Evolutionary conservation across 1,140 invertebrate genomes (phyloP), one percentile per base, ranked within the genome.

Genomic region (Asobara japonica): DNA sequence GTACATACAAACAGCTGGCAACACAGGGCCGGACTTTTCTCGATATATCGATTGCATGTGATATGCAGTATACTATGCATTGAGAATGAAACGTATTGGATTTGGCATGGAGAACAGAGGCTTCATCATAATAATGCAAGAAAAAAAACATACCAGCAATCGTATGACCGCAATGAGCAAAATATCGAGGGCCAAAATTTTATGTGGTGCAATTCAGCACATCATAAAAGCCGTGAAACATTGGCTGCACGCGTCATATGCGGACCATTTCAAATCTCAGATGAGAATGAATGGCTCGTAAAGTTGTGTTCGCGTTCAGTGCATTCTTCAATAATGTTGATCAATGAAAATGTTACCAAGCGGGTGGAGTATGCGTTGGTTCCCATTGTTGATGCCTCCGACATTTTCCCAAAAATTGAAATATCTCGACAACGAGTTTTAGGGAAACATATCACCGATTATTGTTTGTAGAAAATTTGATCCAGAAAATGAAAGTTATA

Each of bases 31-130:
- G 22, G 51, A 27, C 51, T 56, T 56, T 27, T 20, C 22, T 13
- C 51, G 20, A 56, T 56, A 56, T 56, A 56, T 56, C 51, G 51
- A 56, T 56, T 56, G 8, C 20, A 56, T 4, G 1, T 25, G 51
- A 56, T 25, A 56, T 10, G 51, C 51, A 51, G 45, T 51, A 20
- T 18, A 18, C 11, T 7, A n/a, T 51, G 45, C 45, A 56, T 20
- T 56, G 2, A 18, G 3, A 56, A 56, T 20, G 51, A 7, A 22
- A 56, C 2, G 51, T 56, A 56, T 56, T 56, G 51, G 51, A 56
- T 56, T 56, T 56, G 51, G 51, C 51, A 56, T 56, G 51, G 51
- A 56, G 22, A 56, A 56, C 51, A 56, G 20, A 56, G 22, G 20
- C n/a, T 56, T 10, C 51, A 10, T 8, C 13, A 56, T 5, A 18